Evolutionary conservation across 2,113 vertebrate species (phyloP).

Genomic region (Sitta europaea): DNA sequence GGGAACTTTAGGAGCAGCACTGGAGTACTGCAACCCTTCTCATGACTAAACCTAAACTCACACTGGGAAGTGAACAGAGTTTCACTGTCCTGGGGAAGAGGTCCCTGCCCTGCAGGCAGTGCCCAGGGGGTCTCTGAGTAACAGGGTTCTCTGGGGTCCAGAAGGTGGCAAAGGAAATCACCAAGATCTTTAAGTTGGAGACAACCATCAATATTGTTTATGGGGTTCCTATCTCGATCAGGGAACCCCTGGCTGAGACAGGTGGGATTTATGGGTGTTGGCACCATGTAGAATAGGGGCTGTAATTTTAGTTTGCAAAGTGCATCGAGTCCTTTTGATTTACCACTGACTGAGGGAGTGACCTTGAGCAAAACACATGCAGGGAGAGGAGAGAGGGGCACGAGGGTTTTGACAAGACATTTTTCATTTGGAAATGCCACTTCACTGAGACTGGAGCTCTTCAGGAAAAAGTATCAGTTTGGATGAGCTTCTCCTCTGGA

Average conservation of each 20-base stretch:
- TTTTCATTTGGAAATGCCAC: conserved; percentile 36
- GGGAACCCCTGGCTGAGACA: neutral
- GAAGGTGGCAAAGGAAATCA: neutral
- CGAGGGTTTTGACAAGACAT: conserved; percentile 18
- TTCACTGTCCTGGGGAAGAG: neutral
- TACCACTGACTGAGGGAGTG: conserved; percentile 38
- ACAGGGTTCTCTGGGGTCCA: neutral
- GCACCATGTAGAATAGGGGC: conserved; percentile 5
- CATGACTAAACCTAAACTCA: neutral
- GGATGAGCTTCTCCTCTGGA: neutral
- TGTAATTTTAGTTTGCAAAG: conserved; percentile 42
- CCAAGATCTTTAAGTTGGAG: neutral
- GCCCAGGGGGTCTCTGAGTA: neutral
- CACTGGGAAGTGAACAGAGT: rapidly evolving
- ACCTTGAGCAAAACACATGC: conserved; percentile 30
- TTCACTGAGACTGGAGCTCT: neutral
- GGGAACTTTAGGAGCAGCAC: rapidly evolving
- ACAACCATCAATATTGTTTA: neutral
- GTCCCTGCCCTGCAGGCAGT: neutral
- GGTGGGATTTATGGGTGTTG: conserved; percentile 14
- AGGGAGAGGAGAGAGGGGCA: neutral
- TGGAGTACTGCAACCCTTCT: neutral
- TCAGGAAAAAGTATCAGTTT: neutral
- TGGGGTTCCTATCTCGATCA: neutral
- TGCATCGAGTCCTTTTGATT: conserved; percentile 43